phyloP scores from a whole-genome alignment of 2,888 invertebrate species.

The Acanthopleura granulata region DNA sequence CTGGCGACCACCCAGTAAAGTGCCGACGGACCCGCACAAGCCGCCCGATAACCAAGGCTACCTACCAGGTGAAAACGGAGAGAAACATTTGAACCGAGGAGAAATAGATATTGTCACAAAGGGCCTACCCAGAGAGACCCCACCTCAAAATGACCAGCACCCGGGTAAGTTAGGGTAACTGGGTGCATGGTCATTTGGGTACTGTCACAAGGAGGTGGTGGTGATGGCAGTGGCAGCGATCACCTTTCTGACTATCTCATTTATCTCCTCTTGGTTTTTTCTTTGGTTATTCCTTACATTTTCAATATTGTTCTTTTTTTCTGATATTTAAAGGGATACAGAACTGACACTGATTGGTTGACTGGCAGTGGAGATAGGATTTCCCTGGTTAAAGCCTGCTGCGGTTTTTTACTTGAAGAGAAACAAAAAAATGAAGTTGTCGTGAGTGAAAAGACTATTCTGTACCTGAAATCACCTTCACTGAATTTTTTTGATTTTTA shows the following conservation, averaged over 20 bases:
- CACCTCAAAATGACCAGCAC: slow-evolving; percentile 19
- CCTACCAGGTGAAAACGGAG: neutral
- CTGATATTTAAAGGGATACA: no score
- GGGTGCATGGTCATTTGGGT: slow-evolving; percentile 18
- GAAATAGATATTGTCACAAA: slow-evolving; percentile 19
- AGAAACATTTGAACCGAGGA: slow-evolving; percentile 8
- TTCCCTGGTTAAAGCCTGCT: no score
- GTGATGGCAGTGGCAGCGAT: no score
- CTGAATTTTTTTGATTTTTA: no score
- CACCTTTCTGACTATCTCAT: no score
- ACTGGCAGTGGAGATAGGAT: no score
- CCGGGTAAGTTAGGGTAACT: slow-evolving; percentile 3
- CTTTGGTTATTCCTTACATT: neutral
- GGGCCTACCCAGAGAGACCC: slow-evolving; percentile 3
- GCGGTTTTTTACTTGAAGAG: no score
- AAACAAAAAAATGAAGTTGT: no score
- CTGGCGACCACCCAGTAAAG: neutral
- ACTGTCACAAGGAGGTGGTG: neutral
- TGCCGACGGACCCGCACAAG: neutral
- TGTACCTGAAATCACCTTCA: no score
- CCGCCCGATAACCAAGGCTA: neutral
- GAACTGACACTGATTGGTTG: no score
- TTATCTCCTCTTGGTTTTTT: neutral
- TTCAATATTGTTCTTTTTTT: no score
- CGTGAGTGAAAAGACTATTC: no score